Evolutionary conservation across 2,888 invertebrate species (phyloP), one percentile per base, ranked within the genome.

Genomic region (Noctua fimbriata): DNA sequence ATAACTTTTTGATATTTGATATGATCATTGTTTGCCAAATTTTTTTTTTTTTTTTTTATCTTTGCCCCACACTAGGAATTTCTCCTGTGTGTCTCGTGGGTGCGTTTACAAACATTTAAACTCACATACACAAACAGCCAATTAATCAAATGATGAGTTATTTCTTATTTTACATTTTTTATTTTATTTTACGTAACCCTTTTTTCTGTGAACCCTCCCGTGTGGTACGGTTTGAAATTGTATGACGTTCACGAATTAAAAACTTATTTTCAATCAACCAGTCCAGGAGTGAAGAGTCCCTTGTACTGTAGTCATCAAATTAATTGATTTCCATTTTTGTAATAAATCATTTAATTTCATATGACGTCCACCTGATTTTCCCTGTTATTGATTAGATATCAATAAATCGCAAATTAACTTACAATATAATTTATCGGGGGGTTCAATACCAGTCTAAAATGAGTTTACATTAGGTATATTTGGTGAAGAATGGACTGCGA

Each of bases 401-500:
- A 65, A 60, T 60, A 18, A 69, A 73, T 52, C 41, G 49, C 24
- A 52, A 70, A 79, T 58, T 52, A n/a, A 44, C 36, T 4, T 36
- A 36, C 36, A 36, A 41, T 1, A n/a, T 44, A 63, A 58, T 41
- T 49, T 63, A 67, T 58, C 58, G 18, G 21, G 12, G 12, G 67
- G 44, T 74, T 36, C 28, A 55, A 47, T 41, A 71, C 49, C 32
- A 76, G 28, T 74, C 71, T 69, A 12, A 69, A 76, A 77, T 41
- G 74, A 21, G 65, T 44, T 78, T 78, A 69, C 78, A 66, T 71
- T 79, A 65, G 28, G 60, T 79, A 69, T 76, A 83, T 87, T 84
- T 69, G 80, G 75, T 73, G 72, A 87, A 78, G 78, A 87, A 86
- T 83, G 82, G 81, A 79, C 84, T 83, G 84, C 86, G 80, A 88